Conservation (phyloP, 2,888 invertebrate genomes). For the Creontiades dilutus region DNA sequence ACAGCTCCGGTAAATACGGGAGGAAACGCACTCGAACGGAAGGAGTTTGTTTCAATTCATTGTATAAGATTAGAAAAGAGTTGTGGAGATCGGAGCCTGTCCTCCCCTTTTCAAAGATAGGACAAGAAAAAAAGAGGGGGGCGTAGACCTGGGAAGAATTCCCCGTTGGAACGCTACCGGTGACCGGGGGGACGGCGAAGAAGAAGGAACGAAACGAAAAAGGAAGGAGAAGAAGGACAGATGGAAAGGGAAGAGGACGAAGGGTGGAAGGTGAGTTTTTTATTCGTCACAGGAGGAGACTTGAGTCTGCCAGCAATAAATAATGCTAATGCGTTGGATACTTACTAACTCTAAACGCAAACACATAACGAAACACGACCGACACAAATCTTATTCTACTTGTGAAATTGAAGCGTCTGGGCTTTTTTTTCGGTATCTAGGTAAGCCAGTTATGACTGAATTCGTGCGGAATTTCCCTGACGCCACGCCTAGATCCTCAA, state of each 20-base stretch:
- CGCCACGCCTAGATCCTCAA: too few relatives aligned
- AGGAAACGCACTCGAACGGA: conserved; percentile 11
- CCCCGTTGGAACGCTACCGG: conserved; percentile 71
- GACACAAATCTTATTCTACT: conserved; percentile 49
- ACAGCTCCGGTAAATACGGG: too few relatives aligned
- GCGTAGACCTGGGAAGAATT: conserved; percentile 67
- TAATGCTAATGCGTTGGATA: conserved; percentile 70
- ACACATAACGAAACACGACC: conserved; percentile 57
- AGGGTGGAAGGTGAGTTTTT: conserved; percentile 64
- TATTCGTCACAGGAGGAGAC: conserved; percentile 61
- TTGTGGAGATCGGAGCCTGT: conserved; percentile 55
- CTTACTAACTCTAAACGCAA: conserved; percentile 61
- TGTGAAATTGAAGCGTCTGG: neutral
- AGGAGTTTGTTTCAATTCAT: conserved; percentile 56
- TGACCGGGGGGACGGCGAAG: conserved; percentile 54
- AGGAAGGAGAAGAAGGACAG: conserved; percentile 61
- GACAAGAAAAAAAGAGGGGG: conserved; percentile 65
- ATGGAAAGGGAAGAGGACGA: conserved; percentile 39
- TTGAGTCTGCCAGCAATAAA: conserved; percentile 68
- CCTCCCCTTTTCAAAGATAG: conserved; percentile 57
- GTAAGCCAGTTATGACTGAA: neutral
- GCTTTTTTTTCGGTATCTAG: neutral
- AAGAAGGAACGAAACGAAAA: conserved; percentile 46
- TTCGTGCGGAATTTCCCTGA: too few relatives aligned
- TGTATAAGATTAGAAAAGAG: conserved; percentile 67